Conservation (phyloP, 2,888 invertebrate species). For the Eupithecia centaureata region DNA sequence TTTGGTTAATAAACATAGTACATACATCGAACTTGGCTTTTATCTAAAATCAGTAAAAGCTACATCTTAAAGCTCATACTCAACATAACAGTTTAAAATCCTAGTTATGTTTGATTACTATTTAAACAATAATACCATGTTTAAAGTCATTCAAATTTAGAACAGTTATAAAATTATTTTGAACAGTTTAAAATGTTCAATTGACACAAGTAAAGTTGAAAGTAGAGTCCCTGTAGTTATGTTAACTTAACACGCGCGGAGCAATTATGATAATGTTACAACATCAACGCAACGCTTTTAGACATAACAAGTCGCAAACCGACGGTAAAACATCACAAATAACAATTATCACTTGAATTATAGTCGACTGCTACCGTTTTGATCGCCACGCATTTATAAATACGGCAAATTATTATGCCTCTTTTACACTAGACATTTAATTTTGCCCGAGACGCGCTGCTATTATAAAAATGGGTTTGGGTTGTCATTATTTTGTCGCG, state of each 20-base stretch:
- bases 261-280: conserved; percentile 26
- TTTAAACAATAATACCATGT: not conserved
- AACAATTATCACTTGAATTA: conserved; percentile 19
- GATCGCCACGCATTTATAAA: conserved; percentile 17
- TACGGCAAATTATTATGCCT: conserved; percentile 21
- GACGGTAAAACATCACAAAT: conserved; percentile 5
- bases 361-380: conserved; percentile 14
- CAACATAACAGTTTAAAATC: not conserved
- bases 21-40: no score
- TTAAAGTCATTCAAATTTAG: not conserved
- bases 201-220: not conserved
- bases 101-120: not conserved
- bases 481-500: conserved; percentile 24
- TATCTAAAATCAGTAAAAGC: no score
- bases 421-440: not conserved
- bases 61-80: not conserved
- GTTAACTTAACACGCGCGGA: conserved; percentile 28
- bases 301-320: conserved; percentile 18
- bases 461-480: conserved; percentile 13
- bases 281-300: conserved; percentile 19
- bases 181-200: not conserved
- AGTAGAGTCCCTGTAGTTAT: conserved; percentile 21
- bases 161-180: not conserved
- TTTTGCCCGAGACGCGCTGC: conserved; percentile 1
- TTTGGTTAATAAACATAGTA: no score